Conservation (phyloP, 2,888 invertebrate species). For the Catocala nupta region DNA sequence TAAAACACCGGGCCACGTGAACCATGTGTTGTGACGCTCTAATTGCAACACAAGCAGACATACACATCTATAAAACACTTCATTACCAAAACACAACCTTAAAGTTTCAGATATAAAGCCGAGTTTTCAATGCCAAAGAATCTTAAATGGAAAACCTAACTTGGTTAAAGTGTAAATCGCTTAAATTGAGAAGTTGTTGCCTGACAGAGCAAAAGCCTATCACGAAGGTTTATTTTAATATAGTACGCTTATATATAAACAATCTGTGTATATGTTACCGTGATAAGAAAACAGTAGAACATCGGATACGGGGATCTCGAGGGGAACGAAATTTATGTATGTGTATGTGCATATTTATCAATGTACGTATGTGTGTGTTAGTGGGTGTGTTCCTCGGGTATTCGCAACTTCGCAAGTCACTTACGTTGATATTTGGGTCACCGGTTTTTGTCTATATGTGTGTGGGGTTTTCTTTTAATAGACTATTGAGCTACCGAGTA, state of each 20-base stretch:
- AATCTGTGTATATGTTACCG: slow-evolving; percentile 25
- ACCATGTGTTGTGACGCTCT: slow-evolving; percentile 40
- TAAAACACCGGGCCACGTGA: slow-evolving; percentile 54
- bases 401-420: slow-evolving; percentile 28
- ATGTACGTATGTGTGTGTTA: neutral
- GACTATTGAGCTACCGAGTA: too few species aligned
- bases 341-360: neutral
- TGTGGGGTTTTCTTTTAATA: neutral
- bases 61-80: neutral
- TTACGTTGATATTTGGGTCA: slow-evolving; percentile 42
- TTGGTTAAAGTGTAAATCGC: slow-evolving; percentile 48
- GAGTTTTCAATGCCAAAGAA: slow-evolving; percentile 23
- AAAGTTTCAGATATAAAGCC: neutral
- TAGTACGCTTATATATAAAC: slow-evolving; percentile 36
- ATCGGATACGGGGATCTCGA: neutral
- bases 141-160: slow-evolving; percentile 36
- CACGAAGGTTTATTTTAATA: slow-evolving; percentile 43
- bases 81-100: slow-evolving; percentile 12
- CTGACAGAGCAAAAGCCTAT: slow-evolving; percentile 38
- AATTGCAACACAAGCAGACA: slow-evolving; percentile 43
- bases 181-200: slow-evolving; percentile 55
- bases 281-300: slow-evolving; percentile 23
- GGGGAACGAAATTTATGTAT: neutral
- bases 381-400: slow-evolving; percentile 18
- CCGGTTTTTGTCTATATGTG: slow-evolving; percentile 17